Evolutionary conservation across 2,888 invertebrate genomes (phyloP).

Genomic region (Pterostichus madidus): DNA sequence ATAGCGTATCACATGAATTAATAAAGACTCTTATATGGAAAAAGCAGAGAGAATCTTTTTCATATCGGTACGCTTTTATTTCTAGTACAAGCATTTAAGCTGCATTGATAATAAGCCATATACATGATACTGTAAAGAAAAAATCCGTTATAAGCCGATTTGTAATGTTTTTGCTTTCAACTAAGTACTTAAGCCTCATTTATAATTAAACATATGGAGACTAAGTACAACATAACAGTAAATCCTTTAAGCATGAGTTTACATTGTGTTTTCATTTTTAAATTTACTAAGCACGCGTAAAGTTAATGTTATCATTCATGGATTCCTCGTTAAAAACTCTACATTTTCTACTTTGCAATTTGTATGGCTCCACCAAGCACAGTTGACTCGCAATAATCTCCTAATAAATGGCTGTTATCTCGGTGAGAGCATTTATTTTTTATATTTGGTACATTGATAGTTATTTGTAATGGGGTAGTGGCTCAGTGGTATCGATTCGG

Average conservation of each 20-base stretch:
- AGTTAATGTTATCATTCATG: conserved; percentile 35
- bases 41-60: conserved; percentile 13
- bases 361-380: not conserved
- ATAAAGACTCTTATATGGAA: not conserved
- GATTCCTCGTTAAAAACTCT: not conserved
- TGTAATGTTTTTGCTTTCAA: conserved; percentile 42
- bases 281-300: conserved; percentile 28
- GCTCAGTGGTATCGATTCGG: no score
- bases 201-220: conserved; percentile 48
- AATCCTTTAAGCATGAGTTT: conserved; percentile 46
- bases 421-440: no score
- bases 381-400: no score
- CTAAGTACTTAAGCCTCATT: conserved; percentile 46
- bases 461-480: no score
- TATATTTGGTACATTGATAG: no score
- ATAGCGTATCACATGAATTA: conserved; percentile 23
- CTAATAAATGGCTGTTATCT: no score
- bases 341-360: not conserved
- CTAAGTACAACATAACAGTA: conserved; percentile 46
- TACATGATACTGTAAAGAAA: not conserved
- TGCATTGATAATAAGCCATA: conserved; percentile 33
- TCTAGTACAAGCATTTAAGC: conserved; percentile 27
- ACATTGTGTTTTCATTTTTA: conserved; percentile 44
- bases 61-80: not conserved
- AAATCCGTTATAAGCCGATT: conserved; percentile 44